phyloP scores from a whole-genome alignment of 2,888 invertebrate genomes.

The Ephialtes manifestator region DNA sequence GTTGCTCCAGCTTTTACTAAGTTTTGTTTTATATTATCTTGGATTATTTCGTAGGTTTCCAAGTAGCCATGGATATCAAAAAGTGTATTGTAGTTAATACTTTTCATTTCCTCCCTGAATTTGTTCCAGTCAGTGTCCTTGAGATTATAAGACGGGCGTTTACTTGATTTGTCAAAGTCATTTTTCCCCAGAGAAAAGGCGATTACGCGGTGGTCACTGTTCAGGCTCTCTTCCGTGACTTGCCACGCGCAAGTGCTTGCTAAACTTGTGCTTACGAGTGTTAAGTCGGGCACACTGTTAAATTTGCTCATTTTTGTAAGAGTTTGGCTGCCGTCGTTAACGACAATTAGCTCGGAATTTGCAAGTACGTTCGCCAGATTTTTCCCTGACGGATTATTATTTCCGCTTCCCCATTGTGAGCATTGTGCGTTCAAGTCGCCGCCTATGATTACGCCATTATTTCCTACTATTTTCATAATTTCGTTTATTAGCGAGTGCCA shows the following conservation, averaged over 20 bases:
- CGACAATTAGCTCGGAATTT: conserved; percentile 8
- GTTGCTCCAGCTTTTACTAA: conserved; percentile 22
- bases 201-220: conserved; percentile 51
- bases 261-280: conserved; percentile 27
- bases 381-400: conserved; percentile 31
- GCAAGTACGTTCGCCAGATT: conserved; percentile 10
- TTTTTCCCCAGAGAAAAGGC: conserved; percentile 8
- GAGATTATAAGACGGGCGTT: conserved; percentile 21
- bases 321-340: conserved; percentile 36
- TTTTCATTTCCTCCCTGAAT: conserved; percentile 18
- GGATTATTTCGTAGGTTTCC: background rate
- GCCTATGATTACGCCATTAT: conserved; percentile 23
- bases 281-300: conserved; percentile 42
- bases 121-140: conserved; percentile 39
- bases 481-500: conserved; percentile 26
- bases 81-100: background rate
- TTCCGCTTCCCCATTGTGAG: conserved; percentile 27
- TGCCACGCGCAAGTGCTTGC: conserved; percentile 31
- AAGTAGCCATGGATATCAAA: background rate
- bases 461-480: conserved; percentile 22
- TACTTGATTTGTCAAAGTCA: background rate
- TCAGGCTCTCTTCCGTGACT: conserved; percentile 20
- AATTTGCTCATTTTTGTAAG: conserved; percentile 1
- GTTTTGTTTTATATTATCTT: conserved; percentile 15
- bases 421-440: conserved; percentile 38